phyloP scores from a whole-genome alignment of 1,140 invertebrate genomes.

The Drosophila willistoni region DNA sequence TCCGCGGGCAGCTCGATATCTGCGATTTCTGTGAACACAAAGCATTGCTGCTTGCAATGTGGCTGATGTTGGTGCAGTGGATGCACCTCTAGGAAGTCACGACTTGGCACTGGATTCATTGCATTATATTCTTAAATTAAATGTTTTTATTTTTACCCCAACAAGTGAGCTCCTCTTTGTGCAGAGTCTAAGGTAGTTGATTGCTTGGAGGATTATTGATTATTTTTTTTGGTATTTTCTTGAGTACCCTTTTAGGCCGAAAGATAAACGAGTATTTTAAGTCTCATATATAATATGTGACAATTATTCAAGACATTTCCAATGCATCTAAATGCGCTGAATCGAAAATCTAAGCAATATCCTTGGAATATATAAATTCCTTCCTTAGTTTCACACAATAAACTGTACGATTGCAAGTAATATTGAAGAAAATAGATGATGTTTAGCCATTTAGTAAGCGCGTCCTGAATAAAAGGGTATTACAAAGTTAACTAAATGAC shows the following conservation, averaged over 20 bases:
- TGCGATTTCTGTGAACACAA: slow-evolving; percentile 82
- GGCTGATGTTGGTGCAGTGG: slow-evolving; percentile 79
- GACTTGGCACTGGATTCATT: slow-evolving; percentile 81
- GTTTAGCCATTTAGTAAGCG: neutral
- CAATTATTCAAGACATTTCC: neutral
- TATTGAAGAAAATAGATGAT: too few relatives aligned
- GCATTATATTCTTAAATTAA: slow-evolving; percentile 30
- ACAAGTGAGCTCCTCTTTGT: neutral
- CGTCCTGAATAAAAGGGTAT: neutral
- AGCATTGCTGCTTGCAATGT: slow-evolving; percentile 82
- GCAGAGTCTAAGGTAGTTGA: neutral
- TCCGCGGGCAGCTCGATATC: slow-evolving; percentile 81
- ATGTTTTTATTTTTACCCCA: neutral
- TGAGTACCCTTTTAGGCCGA: neutral
- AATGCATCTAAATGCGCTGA: too few relatives aligned
- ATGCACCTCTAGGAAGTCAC: slow-evolving; percentile 80
- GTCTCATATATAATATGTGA: neutral
- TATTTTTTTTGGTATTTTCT: slow-evolving; percentile 13
- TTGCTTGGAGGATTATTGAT: slow-evolving; percentile 10
- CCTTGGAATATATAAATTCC: too few relatives aligned
- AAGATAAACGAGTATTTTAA: neutral
- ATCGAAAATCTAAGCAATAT: too few relatives aligned
- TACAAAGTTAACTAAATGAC: neutral
- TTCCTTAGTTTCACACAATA: too few relatives aligned
- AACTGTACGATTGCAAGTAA: too few relatives aligned